Conservation (phyloP, 30 jellyfish, hydroid and myxozoan genomes). For the Aurelia aurita region DNA sequence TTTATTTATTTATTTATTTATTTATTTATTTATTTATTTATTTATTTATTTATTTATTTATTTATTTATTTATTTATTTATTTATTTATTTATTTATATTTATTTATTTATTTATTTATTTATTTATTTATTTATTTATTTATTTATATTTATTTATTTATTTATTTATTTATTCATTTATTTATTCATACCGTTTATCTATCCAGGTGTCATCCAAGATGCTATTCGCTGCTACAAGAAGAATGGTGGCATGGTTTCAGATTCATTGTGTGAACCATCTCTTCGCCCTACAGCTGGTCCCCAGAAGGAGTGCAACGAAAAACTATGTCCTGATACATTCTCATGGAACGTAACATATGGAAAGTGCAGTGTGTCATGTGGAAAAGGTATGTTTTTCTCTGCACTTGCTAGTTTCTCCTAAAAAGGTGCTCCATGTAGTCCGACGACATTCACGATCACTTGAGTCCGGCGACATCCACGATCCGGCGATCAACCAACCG, state of each 20-base stretch:
- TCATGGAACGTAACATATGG: slow-evolving; percentile 34
- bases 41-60: no score
- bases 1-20: neutral
- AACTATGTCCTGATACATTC: slow-evolving; percentile 44
- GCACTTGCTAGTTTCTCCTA: neutral
- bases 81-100: no score
- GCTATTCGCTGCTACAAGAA: slow-evolving; percentile 11
- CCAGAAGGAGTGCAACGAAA: slow-evolving; percentile 29
- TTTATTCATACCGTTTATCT: neutral
- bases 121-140: neutral
- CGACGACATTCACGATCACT: no score
- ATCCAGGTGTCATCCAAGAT: neutral
- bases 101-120: no score
- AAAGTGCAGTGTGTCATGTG: slow-evolving; percentile 67
- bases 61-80: neutral
- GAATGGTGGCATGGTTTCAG: slow-evolving; percentile 2
- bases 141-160: no score
- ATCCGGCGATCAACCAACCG: no score
- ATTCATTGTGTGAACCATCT: slow-evolving; percentile 15
- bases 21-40: no score
- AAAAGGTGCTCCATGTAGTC: no score
- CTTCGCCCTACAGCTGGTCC: slow-evolving; percentile 33
- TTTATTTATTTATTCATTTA: no score
- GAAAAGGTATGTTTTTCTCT: slow-evolving; percentile 49
- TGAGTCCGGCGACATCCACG: no score